These are phyloP conservation scores for Sardina pilchardus DNA, from an alignment of 2,113 vertebrate species.

Conservation along the genomic window DNA sequence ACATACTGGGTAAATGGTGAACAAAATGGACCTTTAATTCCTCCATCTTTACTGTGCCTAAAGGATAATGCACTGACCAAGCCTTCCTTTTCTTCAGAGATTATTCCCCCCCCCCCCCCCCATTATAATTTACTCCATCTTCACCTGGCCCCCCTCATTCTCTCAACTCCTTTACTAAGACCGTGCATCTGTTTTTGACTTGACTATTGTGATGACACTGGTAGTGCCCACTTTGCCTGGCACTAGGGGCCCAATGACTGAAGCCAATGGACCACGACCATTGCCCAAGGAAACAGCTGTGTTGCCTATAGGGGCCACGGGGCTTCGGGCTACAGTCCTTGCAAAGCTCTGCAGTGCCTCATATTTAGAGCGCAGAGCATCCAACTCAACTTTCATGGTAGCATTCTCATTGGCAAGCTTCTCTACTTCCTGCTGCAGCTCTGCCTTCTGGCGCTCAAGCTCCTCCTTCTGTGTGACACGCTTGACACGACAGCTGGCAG, in stretches of 20 bases:
- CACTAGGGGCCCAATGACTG: conserved; percentile 87
- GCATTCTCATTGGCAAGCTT: conserved; percentile 95
- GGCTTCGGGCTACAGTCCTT: conserved; percentile 92
- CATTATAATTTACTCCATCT: not conserved
- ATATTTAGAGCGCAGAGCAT: conserved; percentile 95
- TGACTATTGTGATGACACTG: conserved; percentile 98
- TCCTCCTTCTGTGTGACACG: conserved; percentile 97
- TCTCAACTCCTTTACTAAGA: conserved; percentile 77
- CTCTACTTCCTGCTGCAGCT: conserved; percentile 96
- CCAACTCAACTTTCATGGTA: conserved; percentile 94
- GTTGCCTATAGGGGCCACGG: conserved; percentile 80
- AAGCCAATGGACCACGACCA: conserved; percentile 79
- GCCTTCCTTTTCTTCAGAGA: not conserved
- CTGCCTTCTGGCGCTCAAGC: conserved; percentile 96
- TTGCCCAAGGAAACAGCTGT: conserved; percentile 57
- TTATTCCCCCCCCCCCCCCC: not conserved
- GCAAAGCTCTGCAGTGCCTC: conserved; percentile 98
- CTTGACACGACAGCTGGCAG: conserved; percentile 95
- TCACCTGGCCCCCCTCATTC: conserved; percentile 32
- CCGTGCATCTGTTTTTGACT: conserved; percentile 93
- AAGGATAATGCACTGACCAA: conserved; percentile 50
- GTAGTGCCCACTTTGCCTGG: conserved; percentile 94
- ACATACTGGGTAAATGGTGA: conserved; percentile 13
- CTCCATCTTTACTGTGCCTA: conserved; percentile 35
- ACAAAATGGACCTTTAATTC: conserved; percentile 13